Percentiles rank a stretch among this genome's conserved stretches.
These are phyloP conservation scores for Nematopogon swammerdamellus DNA, from an alignment of 2,888 invertebrate species.

Conservation along the genomic window DNA sequence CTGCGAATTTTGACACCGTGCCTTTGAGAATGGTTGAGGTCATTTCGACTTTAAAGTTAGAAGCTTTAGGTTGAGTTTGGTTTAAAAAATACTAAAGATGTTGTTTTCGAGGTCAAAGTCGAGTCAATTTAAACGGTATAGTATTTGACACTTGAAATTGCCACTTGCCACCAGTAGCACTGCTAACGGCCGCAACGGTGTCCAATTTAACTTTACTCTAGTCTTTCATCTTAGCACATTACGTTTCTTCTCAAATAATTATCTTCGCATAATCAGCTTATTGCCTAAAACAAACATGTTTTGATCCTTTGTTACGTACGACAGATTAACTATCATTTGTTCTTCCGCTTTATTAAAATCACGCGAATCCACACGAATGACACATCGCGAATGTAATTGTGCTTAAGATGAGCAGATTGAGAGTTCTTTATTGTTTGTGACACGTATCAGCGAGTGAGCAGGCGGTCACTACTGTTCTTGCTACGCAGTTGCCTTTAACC, in stretches of 20 bases:
- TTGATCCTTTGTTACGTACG: too few species aligned
- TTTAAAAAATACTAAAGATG: too few species aligned
- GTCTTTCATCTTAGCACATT: too few species aligned
- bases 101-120: neutral
- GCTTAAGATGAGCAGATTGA: neutral
- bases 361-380: too few species aligned
- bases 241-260: too few species aligned
- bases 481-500: neutral
- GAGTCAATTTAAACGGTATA: neutral
- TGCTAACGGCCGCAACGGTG: neutral
- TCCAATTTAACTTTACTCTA: too few species aligned
- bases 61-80: too few species aligned
- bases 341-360: too few species aligned
- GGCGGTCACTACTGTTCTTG: neutral
- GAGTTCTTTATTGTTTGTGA: neutral
- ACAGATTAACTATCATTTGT: too few species aligned
- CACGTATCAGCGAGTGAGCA: neutral
- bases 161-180: neutral
- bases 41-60: neutral
- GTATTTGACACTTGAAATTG: neutral
- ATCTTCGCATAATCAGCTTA: too few species aligned
- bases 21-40: neutral
- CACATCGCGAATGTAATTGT: neutral
- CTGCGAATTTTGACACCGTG: neutral
- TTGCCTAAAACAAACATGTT: too few species aligned